A percentile compares a stretch with the other conserved stretches of the same genome.
Evolutionary conservation across 2,888 invertebrate genomes (phyloP).

Genomic region (Craniophora ligustri): DNA sequence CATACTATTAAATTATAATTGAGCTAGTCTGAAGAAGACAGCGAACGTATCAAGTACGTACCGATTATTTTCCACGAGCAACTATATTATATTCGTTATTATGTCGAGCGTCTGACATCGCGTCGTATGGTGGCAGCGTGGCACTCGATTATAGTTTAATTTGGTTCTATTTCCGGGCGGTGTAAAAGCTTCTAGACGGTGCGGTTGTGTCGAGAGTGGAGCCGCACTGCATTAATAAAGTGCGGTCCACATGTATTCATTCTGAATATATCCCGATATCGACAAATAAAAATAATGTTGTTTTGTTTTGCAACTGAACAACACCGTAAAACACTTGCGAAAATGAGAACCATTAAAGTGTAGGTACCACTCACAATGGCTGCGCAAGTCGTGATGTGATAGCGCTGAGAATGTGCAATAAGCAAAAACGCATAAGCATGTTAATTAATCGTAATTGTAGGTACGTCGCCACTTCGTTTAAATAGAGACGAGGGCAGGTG

Average conservation of each 20-base stretch:
- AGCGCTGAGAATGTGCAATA: constrained; percentile 60
- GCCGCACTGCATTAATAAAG: constrained; percentile 63
- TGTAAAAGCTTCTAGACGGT: constrained; percentile 58
- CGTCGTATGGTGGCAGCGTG: constrained; percentile 19
- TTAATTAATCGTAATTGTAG: constrained; percentile 68
- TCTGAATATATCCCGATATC: constrained; percentile 29
- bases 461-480: constrained; percentile 50
- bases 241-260: constrained; percentile 58
- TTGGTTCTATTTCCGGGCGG: constrained; percentile 59
- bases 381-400: constrained; percentile 37
- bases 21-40: no score
- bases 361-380: constrained; percentile 33
- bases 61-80: no score
- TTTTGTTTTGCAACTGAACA: neutral
- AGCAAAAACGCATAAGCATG: constrained; percentile 64
- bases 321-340: constrained; percentile 33
- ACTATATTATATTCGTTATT: constrained; percentile 20
- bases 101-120: constrained; percentile 10
- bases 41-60: no score
- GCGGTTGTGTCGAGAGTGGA: constrained; percentile 61
- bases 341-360: neutral
- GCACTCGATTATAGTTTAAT: constrained; percentile 55
- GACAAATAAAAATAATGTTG: neutral
- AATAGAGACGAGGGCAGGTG: constrained; percentile 62
- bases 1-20: no score